phyloP scores from a whole-genome alignment of 2,888 invertebrate genomes.

The Elegia similella region DNA sequence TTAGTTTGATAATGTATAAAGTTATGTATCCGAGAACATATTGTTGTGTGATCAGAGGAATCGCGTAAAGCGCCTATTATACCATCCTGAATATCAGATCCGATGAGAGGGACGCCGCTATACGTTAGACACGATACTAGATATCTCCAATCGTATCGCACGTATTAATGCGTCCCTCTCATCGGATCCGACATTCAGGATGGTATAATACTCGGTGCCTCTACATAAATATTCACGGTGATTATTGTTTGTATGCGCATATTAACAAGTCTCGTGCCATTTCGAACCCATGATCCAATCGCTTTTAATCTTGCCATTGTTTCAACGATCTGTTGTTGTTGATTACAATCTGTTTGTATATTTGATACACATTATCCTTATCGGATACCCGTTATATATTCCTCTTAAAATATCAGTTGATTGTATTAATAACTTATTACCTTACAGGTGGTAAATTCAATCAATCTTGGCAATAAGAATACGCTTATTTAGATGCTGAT shows the following conservation, averaged over 20 bases:
- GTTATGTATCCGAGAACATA: neutral
- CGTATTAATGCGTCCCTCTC: too few relatives aligned
- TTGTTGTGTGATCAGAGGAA: neutral
- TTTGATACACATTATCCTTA: neutral
- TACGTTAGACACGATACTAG: too few relatives aligned
- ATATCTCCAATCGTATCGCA: too few relatives aligned
- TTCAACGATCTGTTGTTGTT: neutral
- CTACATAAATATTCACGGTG: neutral
- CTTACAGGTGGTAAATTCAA: too few relatives aligned
- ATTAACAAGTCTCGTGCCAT: slow-evolving; percentile 3
- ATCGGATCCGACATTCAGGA: too few relatives aligned
- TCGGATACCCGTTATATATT: neutral
- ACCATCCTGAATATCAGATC: too few relatives aligned
- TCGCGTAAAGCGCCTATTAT: neutral
- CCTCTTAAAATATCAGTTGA: too few relatives aligned
- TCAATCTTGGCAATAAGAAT: too few relatives aligned
- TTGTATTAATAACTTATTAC: too few relatives aligned
- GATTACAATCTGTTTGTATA: neutral
- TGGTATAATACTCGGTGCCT: neutral
- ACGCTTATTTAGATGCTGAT: too few relatives aligned
- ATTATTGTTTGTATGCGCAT: slow-evolving; percentile 8
- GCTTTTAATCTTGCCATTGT: slow-evolving; percentile 4
- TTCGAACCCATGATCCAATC: neutral
- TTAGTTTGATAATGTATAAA: neutral
- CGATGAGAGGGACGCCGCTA: too few relatives aligned